Conservation (phyloP, 2,797 vertebrate species). For the Cyclopterus lumpus region DNA sequence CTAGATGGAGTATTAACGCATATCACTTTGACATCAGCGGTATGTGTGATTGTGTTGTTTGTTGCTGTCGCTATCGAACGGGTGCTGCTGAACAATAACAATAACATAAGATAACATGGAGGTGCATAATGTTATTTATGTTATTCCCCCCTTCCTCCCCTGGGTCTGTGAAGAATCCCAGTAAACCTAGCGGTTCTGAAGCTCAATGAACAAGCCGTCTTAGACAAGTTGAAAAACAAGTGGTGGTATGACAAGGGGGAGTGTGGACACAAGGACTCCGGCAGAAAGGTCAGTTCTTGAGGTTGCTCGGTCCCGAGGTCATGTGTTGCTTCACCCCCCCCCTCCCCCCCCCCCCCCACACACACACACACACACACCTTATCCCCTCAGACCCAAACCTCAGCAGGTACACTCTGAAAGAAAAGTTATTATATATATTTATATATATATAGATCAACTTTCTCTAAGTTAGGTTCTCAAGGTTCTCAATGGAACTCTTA, state of each 20-base stretch:
- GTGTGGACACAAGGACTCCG: constrained; percentile 99
- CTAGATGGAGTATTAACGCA: constrained; percentile 94
- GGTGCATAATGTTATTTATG: constrained; percentile 99
- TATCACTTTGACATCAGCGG: constrained; percentile 98
- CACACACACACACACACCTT: neutral
- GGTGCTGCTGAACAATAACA: constrained; percentile 79
- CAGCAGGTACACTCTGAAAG: constrained; percentile 55
- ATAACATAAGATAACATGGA: constrained; percentile 99
- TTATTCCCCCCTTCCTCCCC: constrained; percentile 89
- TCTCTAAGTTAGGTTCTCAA: too few species aligned
- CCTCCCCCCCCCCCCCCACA: constrained; percentile 5
- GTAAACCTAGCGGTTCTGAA: constrained; percentile 99
- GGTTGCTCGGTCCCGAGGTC: constrained; percentile 56
- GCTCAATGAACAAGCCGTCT: constrained; percentile 99
- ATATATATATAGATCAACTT: too few species aligned
- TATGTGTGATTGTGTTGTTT: constrained; percentile 76
- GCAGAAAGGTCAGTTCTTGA: constrained; percentile 98
- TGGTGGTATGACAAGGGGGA: constrained; percentile 99
- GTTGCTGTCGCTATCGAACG: constrained; percentile 39
- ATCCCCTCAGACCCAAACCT: constrained; percentile 22
- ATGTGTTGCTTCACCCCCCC: constrained; percentile 57
- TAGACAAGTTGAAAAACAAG: constrained; percentile 99
- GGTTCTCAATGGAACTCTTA: too few species aligned
- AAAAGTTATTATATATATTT: too few species aligned
- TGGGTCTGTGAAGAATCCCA: constrained; percentile 92